These are phyloP conservation scores for Hypena proboscidalis DNA, from an alignment of 2,888 invertebrate species.

Conservation along the genomic window DNA sequence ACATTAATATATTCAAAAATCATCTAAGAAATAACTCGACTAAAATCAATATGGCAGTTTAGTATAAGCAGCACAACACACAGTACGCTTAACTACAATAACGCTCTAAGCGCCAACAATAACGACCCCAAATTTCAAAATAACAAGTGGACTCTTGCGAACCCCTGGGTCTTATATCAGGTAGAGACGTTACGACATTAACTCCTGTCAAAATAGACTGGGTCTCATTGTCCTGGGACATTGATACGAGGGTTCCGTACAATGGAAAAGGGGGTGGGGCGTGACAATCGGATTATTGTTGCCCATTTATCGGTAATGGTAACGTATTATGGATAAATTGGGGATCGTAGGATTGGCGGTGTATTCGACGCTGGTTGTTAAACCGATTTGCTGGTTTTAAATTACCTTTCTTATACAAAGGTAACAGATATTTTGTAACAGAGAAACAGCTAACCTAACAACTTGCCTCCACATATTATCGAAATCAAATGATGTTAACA, in stretches of 20 bases:
- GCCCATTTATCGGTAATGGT: constrained; percentile 43
- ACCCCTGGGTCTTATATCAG: constrained; percentile 58
- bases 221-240: constrained; percentile 65
- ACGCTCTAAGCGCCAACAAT: constrained; percentile 7
- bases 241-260: constrained; percentile 61
- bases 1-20: no score
- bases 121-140: constrained; percentile 27
- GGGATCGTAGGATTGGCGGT: no score
- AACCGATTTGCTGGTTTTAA: no score
- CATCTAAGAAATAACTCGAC: no score
- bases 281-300: constrained; percentile 58
- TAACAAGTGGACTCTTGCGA: constrained; percentile 50
- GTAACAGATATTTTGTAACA: no score
- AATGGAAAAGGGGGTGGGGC: constrained; percentile 55
- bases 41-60: no score
- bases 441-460: no score
- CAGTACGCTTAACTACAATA: background rate
- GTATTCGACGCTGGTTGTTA: no score
- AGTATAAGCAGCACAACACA: background rate
- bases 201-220: constrained; percentile 80
- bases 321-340: constrained; percentile 20
- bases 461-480: no score
- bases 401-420: no score
- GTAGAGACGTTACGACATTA: constrained; percentile 71
- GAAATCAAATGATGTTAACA: no score